These are phyloP conservation scores for Aproaerema taeniolella DNA, from an alignment of 2,888 invertebrate genomes.

Conservation along the genomic window DNA sequence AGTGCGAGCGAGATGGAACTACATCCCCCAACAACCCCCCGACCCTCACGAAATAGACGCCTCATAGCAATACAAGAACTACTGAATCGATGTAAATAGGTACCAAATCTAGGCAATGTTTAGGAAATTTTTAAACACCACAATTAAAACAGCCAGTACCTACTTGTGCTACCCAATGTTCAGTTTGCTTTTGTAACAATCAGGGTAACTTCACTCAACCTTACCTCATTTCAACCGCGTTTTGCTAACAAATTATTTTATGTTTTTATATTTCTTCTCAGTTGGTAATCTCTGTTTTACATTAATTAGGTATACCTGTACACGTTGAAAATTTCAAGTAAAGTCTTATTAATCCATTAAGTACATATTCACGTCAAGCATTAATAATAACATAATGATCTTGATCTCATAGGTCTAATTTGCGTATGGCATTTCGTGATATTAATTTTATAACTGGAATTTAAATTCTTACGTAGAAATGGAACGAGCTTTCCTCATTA, in stretches of 20 bases:
- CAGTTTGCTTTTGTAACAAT: slow-evolving; percentile 28
- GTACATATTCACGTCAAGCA: too few species aligned
- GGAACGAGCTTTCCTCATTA: slow-evolving; percentile 71
- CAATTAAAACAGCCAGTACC: slow-evolving; percentile 24
- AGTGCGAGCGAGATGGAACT: slow-evolving; percentile 70
- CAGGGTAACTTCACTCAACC: slow-evolving; percentile 32
- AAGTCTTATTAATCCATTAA: too few species aligned
- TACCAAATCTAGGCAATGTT: too few species aligned
- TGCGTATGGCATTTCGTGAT: slow-evolving; percentile 44
- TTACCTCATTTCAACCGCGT: not conserved
- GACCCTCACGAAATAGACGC: slow-evolving; percentile 61
- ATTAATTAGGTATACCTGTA: too few species aligned
- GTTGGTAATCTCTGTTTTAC: too few species aligned
- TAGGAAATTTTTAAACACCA: slow-evolving; percentile 27
- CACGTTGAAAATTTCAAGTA: too few species aligned
- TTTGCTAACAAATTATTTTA: not conserved
- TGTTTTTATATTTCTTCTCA: too few species aligned
- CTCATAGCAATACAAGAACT: slow-evolving; percentile 53
- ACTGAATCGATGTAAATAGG: slow-evolving; percentile 20
- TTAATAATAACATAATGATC: too few species aligned
- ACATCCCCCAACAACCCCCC: slow-evolving; percentile 69
- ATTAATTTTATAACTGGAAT: slow-evolving; percentile 34
- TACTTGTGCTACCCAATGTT: slow-evolving; percentile 31
- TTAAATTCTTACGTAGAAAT: slow-evolving; percentile 40
- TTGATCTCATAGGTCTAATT: slow-evolving; percentile 46